Conservation (phyloP, 2,888 invertebrate species). For the Sthenelais limicola region DNA sequence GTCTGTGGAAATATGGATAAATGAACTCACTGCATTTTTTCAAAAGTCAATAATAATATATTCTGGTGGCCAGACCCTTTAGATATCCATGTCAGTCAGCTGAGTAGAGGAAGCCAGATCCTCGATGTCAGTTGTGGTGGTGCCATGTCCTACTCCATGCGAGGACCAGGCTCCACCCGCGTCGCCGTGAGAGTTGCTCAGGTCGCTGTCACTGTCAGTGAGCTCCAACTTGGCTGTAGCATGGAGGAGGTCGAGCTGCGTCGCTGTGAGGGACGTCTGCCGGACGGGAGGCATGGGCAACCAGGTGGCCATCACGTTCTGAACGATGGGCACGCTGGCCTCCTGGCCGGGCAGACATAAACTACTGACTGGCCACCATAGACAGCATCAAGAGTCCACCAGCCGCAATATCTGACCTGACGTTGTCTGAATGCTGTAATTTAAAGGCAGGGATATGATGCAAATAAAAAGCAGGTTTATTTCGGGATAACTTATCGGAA, state of each 20-base stretch:
- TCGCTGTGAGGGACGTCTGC: background rate
- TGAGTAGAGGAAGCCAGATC: too few species aligned
- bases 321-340: background rate
- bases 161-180: too few species aligned
- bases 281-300: background rate
- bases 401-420: conserved; percentile 46
- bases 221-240: background rate
- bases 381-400: conserved; percentile 39
- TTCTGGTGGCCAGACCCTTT: too few species aligned
- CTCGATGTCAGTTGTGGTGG: too few species aligned
- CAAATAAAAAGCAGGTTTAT: too few species aligned
- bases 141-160: too few species aligned
- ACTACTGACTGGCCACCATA: conserved; percentile 17
- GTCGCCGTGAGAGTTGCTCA: background rate
- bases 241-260: background rate
- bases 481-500: too few species aligned
- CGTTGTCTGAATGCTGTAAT: conserved; percentile 45
- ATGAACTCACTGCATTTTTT: too few species aligned
- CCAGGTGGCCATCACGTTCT: background rate
- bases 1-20: too few species aligned
- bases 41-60: too few species aligned
- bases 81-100: too few species aligned
- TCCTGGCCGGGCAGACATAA: background rate
- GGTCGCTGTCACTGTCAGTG: conserved; percentile 17
- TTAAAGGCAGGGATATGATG: too few species aligned